Conservation (phyloP, 2,888 invertebrate genomes). For the Timema cristinae region DNA sequence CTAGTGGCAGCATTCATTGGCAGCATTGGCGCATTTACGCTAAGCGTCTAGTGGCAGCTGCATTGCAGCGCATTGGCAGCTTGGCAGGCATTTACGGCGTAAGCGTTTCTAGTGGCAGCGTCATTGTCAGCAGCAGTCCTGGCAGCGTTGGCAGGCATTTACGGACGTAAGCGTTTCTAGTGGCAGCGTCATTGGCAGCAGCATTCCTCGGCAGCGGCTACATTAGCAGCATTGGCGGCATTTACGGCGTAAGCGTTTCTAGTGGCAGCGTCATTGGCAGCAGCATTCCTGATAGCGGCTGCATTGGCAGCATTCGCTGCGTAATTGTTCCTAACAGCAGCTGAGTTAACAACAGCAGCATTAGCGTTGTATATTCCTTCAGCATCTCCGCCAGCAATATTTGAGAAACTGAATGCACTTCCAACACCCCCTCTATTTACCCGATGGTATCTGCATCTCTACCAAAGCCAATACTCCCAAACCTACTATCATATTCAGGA, state of each 20-base stretch:
- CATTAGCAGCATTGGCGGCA: conserved; percentile 6
- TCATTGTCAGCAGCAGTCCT: background rate
- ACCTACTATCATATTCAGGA: background rate
- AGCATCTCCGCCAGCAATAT: background rate
- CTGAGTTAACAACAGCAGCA: no score
- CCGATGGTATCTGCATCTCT: background rate
- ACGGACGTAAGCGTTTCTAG: background rate
- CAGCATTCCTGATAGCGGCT: background rate
- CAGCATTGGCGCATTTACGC: conserved; percentile 1
- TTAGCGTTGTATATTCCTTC: no score
- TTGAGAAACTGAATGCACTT: background rate
- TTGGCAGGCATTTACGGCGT: conserved; percentile 6
- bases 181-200: background rate
- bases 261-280: conserved; percentile 2
- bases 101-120: conserved; percentile 2
- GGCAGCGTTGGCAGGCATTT: background rate
- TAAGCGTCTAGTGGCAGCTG: background rate
- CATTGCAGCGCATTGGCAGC: no score
- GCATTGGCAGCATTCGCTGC: conserved; percentile 6
- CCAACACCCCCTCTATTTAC: no score
- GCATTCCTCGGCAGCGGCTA: background rate
- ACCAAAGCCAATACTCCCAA: background rate
- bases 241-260: background rate
- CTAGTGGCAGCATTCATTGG: no score
- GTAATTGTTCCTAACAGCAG: background rate